Conservation (phyloP, 2,888 invertebrate genomes). For the Dromius quadrimaculatus region DNA sequence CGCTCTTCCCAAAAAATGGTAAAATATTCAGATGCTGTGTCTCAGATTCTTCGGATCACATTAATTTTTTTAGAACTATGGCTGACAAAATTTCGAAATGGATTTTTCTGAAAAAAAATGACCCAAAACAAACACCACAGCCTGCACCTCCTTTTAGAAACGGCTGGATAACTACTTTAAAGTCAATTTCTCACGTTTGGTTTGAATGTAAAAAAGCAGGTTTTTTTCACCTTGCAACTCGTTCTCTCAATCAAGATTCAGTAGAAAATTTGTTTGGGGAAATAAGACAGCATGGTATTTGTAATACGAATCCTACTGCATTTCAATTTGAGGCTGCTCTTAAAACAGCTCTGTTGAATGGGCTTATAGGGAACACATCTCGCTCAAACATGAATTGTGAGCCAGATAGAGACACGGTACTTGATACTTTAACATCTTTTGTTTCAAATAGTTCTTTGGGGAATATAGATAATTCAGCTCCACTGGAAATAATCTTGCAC, state of each 20-base stretch:
- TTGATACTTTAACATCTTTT: too few relatives aligned
- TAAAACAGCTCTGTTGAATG: too few relatives aligned
- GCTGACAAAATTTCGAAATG: neutral
- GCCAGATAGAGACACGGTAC: too few relatives aligned
- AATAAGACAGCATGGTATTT: neutral
- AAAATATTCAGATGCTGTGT: neutral
- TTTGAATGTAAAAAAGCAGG: neutral
- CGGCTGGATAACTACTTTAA: neutral
- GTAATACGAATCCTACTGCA: neutral
- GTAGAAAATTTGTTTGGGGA: neutral
- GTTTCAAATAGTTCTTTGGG: too few relatives aligned
- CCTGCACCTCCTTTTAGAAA: neutral
- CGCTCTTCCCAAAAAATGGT: neutral
- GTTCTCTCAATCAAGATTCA: neutral
- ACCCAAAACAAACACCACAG: neutral
- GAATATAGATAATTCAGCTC: too few relatives aligned
- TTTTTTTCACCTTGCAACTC: neutral
- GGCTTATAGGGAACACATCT: too few relatives aligned
- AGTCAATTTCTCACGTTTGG: neutral
- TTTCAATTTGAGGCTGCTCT: neutral
- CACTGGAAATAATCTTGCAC: too few relatives aligned
- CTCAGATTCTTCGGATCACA: neutral
- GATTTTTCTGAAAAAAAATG: neutral
- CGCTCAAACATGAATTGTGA: too few relatives aligned
- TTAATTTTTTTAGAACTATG: neutral